These are phyloP conservation scores for Andricus curvator DNA, from an alignment of 2,888 invertebrate genomes.

Conservation along the genomic window DNA sequence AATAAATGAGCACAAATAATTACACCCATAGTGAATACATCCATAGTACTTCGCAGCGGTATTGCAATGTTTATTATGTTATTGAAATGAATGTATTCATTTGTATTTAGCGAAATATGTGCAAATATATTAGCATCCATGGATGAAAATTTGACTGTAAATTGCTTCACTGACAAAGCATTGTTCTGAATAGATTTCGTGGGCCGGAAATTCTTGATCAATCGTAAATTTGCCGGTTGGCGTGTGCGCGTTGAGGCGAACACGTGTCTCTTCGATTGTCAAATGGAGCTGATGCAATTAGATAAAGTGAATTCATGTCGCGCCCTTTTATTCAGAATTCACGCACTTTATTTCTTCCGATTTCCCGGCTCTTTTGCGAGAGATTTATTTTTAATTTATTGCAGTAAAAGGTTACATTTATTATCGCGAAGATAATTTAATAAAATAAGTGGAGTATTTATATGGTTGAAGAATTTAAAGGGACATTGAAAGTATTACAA, in stretches of 20 bases:
- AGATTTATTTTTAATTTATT: not conserved
- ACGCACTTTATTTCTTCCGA: not conserved
- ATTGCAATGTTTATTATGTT: too few species aligned
- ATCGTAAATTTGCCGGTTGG: constrained; percentile 43
- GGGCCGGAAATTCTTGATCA: constrained; percentile 8
- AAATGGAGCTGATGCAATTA: constrained; percentile 22
- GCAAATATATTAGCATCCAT: not conserved
- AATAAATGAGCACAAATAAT: too few species aligned
- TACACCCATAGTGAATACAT: too few species aligned
- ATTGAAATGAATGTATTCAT: too few species aligned
- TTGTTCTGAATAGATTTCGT: not conserved
- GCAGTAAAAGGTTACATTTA: too few species aligned
- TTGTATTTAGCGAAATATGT: not conserved
- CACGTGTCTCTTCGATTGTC: constrained; percentile 17
- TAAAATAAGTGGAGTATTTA: too few species aligned
- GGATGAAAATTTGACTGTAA: not conserved
- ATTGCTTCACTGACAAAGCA: not conserved
- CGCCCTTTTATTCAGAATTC: not conserved
- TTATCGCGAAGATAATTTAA: too few species aligned
- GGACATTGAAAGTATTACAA: too few species aligned
- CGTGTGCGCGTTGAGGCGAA: not conserved
- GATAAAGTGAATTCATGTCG: not conserved
- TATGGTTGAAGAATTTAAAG: too few species aligned
- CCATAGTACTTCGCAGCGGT: too few species aligned
- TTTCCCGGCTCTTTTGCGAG: not conserved